A percentile compares a stretch with the other conserved stretches of the same genome.
phyloP scores from a whole-genome alignment of 1,140 invertebrate genomes.

The Gryon sp. region DNA sequence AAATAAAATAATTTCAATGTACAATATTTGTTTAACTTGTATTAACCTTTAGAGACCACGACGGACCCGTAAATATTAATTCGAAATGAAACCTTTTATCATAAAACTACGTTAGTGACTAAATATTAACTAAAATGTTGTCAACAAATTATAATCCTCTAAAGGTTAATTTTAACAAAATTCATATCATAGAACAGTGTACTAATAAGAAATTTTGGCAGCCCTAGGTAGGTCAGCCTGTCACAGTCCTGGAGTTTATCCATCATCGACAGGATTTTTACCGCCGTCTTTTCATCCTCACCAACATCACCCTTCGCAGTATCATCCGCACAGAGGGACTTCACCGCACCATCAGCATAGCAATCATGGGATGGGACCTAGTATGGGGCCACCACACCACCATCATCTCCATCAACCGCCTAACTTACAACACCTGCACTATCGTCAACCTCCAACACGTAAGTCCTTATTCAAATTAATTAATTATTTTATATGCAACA shows the following conservation, averaged over 20 bases:
- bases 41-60: no score
- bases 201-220: conserved; percentile 31
- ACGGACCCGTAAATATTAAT: no score
- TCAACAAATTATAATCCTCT: no score
- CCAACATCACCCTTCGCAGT: conserved; percentile 75
- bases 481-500: no score
- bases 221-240: conserved; percentile 80
- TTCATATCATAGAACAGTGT: no score
- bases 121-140: no score
- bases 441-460: conserved; percentile 77
- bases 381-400: conserved; percentile 77
- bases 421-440: conserved; percentile 77
- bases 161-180: no score
- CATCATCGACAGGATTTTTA: conserved; percentile 71
- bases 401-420: conserved; percentile 78
- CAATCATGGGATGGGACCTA: conserved; percentile 71
- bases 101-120: no score
- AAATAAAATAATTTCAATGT: no score
- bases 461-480: conserved; percentile 60
- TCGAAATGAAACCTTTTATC: no score
- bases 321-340: conserved; percentile 76
- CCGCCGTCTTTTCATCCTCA: conserved; percentile 76
- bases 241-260: conserved; percentile 79
- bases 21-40: no score
- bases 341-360: conserved; percentile 77